Evolutionary conservation across 2,888 invertebrate species (phyloP), one percentile per base, ranked within the genome.

Genomic region (Acleris literana): DNA sequence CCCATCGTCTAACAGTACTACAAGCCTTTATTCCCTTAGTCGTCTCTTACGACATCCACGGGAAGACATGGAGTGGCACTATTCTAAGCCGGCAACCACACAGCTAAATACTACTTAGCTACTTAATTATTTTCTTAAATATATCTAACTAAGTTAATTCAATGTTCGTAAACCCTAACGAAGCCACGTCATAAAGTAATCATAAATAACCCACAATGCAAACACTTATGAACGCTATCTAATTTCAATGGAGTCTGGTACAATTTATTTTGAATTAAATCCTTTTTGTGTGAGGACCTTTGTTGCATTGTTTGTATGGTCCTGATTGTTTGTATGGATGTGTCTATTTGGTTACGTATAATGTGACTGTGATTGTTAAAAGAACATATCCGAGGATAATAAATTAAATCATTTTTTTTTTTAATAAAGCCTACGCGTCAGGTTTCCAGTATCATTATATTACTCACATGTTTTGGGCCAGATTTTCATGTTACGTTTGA

Each of bases 191-290:
- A 80, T 80, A 82, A 81, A 81, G 82, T 76, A 79, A 79, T 78
- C 81, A 83, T 84, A 85, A 84, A 82, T 85, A 74, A 81, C 74
- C 77, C 59, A 81, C 80, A 82, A 81, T 79, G 76, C 77, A 73
- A 74, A 77, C 74, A 76, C 68, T 63, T 56, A 71, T 72, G 70
- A 71, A 76, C 74, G 51, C 58, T 46, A 60, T 63, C 84, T 84
- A 82, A 85, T 84, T 83, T 81, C 79, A 84, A 83, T 82, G 78
- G 80, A 73, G 74, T 74, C 73, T 75, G 78, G 77, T 82, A 82
- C 82, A 82, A 83, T 82, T 82, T 80, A 79, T 77, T 80, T 80
- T 75, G 80, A 82, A 79, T 82, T 79, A 77, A 79, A 78, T 74
- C 72, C 73, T 72, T 69, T 70, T 69, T 71, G 68, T 66, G 58